Evolutionary conservation across 1,140 invertebrate species (phyloP).

Genomic region (Liolophura sinensis): DNA sequence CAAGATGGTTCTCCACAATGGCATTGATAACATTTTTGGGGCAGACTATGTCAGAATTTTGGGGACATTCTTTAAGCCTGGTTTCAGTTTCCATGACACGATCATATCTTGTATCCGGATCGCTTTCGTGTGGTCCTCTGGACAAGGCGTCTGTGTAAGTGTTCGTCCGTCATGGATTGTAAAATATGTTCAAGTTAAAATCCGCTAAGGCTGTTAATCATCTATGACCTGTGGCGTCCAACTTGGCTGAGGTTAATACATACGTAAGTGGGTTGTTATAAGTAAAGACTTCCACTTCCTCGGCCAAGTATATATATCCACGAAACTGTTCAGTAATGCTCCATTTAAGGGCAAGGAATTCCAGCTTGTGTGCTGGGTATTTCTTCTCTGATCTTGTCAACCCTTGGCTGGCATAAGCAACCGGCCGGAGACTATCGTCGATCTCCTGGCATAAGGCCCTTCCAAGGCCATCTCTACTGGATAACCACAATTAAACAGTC

Average conservation of each 20-base stretch:
- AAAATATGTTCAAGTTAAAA: slow-evolving; percentile 22
- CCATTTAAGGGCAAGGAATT: slow-evolving; percentile 18
- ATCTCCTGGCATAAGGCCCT: slow-evolving; percentile 34
- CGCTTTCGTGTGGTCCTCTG: slow-evolving; percentile 4
- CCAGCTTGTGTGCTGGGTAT: slow-evolving; percentile 13
- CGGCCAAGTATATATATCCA: slow-evolving; percentile 14
- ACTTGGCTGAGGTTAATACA: slow-evolving; percentile 9
- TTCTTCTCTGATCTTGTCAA: slow-evolving; percentile 19
- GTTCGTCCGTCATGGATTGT: slow-evolving; percentile 16
- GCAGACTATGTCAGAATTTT: no score
- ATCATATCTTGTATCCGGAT: no score
- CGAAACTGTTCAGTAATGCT: slow-evolving; percentile 16
- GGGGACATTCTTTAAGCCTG: no score
- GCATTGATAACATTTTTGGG: no score
- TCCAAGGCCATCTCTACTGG: slow-evolving; percentile 24
- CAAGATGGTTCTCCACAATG: no score
- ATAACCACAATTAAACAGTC: no score
- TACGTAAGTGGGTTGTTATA: slow-evolving; percentile 18
- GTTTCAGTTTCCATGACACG: no score
- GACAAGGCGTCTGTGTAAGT: slow-evolving; percentile 22
- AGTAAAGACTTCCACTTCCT: slow-evolving; percentile 7
- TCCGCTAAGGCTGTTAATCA: slow-evolving; percentile 9
- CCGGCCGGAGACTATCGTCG: slow-evolving; percentile 22
- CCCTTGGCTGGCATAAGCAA: slow-evolving; percentile 23
- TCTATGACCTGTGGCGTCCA: slow-evolving; percentile 15